Percentiles rank a stretch among this genome's conserved stretches.
phyloP scores from a whole-genome alignment of 2,113 vertebrate species.

The Hemiscyllium ocellatum region DNA sequence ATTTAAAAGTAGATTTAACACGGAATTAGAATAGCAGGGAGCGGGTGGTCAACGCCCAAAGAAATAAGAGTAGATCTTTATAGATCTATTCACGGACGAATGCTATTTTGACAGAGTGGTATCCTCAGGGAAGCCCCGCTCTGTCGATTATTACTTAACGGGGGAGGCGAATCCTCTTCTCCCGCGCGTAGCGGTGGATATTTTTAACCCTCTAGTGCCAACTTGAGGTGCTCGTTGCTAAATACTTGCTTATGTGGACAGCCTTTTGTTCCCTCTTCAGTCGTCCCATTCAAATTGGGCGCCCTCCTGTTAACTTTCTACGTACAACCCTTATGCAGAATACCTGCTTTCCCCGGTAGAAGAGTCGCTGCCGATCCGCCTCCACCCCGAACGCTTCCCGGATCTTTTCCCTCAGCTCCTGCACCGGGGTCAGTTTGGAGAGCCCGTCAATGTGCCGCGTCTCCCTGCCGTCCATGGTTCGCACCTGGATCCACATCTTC shows the following conservation, averaged over 20 bases:
- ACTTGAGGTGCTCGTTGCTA: neutral
- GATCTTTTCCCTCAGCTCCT: slow-evolving; percentile 76
- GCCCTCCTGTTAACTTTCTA: neutral
- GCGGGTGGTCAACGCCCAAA: neutral
- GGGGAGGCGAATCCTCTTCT: neutral
- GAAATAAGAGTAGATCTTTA: too few species aligned
- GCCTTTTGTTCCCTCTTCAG: neutral
- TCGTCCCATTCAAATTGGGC: neutral
- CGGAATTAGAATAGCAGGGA: neutral
- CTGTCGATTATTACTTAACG: neutral
- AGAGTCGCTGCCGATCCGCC: slow-evolving; percentile 76
- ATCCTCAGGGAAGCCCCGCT: neutral
- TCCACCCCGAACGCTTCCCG: slow-evolving; percentile 76
- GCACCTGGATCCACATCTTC: slow-evolving; percentile 96
- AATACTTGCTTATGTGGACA: neutral
- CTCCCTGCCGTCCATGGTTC: slow-evolving; percentile 90
- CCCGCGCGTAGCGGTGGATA: neutral
- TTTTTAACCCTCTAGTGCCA: neutral
- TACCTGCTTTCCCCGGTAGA: slow-evolving; percentile 94
- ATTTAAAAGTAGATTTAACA: neutral
- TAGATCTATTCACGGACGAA: neutral
- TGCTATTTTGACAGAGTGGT: too few species aligned
- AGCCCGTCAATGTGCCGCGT: slow-evolving; percentile 80
- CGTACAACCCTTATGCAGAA: neutral
- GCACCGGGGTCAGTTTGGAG: slow-evolving; percentile 90